Conservation (phyloP, 2,797 vertebrate species). For the Antrozous pallidus region DNA sequence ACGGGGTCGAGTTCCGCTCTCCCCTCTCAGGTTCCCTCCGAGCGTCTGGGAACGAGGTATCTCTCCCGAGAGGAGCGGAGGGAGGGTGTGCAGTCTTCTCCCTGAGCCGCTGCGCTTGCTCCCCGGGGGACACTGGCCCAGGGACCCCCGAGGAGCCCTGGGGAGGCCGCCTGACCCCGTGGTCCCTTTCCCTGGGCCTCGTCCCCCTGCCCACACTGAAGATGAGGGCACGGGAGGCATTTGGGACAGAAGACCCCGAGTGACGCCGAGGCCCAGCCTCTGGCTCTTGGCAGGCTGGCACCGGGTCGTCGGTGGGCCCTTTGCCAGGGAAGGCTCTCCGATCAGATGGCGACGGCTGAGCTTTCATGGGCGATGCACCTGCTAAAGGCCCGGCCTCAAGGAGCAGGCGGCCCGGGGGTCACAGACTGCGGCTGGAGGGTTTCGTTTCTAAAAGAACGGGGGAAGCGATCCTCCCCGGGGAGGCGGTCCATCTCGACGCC, state of each 20-base stretch:
- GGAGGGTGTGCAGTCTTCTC: not conserved
- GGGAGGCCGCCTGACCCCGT: not conserved
- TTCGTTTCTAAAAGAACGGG: not conserved
- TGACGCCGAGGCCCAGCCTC: not conserved
- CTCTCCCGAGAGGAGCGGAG: not conserved
- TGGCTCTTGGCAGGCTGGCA: fast-evolving
- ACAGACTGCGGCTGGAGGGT: fast-evolving
- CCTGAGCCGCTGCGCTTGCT: not conserved
- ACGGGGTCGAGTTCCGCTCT: not conserved
- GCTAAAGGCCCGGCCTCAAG: not conserved
- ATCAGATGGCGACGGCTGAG: not conserved
- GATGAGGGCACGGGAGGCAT: not conserved
- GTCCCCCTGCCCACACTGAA: not conserved
- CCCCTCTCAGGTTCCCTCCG: not conserved
- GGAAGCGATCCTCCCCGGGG: not conserved
- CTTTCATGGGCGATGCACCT: not conserved
- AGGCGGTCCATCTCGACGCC: fast-evolving
- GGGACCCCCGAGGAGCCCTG: not conserved
- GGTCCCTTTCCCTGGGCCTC: not conserved
- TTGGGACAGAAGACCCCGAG: not conserved
- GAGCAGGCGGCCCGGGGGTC: not conserved
- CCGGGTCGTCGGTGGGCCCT: fast-evolving
- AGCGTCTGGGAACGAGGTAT: not conserved
- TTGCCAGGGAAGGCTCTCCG: fast-evolving
- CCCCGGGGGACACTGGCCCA: not conserved